Conservation (phyloP, 2,113 vertebrate genomes). For the Eptesicus fuscus region DNA sequence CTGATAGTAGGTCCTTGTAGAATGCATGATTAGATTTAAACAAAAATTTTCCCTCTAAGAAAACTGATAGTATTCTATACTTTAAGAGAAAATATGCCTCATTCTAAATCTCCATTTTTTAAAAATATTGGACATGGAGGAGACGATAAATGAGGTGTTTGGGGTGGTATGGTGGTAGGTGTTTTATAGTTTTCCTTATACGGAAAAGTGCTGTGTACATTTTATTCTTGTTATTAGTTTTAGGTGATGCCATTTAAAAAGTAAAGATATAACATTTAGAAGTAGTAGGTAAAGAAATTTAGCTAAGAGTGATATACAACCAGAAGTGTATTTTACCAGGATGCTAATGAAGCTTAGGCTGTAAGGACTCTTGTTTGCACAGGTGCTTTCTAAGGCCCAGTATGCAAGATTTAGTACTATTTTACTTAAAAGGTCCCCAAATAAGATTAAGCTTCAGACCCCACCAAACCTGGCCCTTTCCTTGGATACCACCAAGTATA, state of each 20-base stretch:
- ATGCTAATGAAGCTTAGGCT: not conserved
- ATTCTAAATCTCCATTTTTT: not conserved
- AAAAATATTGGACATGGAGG: not conserved
- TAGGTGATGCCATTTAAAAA: constrained; percentile 20
- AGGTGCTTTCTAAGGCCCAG: not conserved
- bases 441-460: not conserved
- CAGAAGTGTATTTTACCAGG: not conserved
- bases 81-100: not conserved
- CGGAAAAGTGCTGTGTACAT: not conserved
- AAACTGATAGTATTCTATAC: not conserved
- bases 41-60: not conserved
- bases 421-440: not conserved
- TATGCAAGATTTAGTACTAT: not conserved
- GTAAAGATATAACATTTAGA: not conserved
- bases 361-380: not conserved
- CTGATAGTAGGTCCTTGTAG: not conserved
- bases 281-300: not conserved
- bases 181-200: not conserved
- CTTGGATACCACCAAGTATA: not conserved
- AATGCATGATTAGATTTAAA: constrained; percentile 1
- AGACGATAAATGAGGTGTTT: not conserved
- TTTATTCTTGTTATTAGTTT: not conserved
- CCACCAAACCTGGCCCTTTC: not conserved
- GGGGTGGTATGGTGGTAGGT: not conserved
- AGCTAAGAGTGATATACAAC: not conserved